Percentiles rank a stretch among this genome's conserved stretches.
These are phyloP conservation scores for Phaethornis superciliosus DNA, from an alignment of 2,113 vertebrate species.

Conservation along the genomic window DNA sequence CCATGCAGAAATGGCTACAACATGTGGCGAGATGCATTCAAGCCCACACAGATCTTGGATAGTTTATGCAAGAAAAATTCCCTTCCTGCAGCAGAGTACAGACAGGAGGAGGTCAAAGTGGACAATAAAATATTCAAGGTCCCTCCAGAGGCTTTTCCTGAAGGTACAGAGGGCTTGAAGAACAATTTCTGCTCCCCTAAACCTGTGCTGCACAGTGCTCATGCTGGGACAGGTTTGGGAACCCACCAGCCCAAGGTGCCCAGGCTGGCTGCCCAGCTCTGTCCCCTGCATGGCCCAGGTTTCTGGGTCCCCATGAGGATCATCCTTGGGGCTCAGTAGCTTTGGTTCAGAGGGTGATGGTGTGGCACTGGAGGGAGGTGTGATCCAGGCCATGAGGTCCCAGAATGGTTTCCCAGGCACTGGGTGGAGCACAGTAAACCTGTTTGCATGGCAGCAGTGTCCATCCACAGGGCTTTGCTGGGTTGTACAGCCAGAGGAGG, in stretches of 20 bases:
- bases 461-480: background rate
- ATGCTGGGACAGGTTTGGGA: background rate
- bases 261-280: background rate
- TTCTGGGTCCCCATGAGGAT: background rate
- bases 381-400: background rate
- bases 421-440: background rate
- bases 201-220: background rate
- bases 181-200: background rate
- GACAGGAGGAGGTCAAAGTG: constrained; percentile 86
- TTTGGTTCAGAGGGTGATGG: background rate
- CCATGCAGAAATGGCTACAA: constrained; percentile 87
- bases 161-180: constrained; percentile 76
- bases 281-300: background rate
- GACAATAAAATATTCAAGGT: constrained; percentile 92
- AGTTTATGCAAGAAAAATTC: constrained; percentile 87
- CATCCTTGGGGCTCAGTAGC: background rate
- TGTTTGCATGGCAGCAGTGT: accelerated
- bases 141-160: constrained; percentile 80
- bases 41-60: constrained; percentile 85
- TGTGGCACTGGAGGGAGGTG: background rate
- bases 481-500: background rate
- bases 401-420: background rate
- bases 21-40: constrained; percentile 87
- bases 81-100: constrained; percentile 85
- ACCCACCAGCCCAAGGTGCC: background rate